Conservation (phyloP, 2,113 vertebrate genomes). For the Gopherus flavomarginatus region DNA sequence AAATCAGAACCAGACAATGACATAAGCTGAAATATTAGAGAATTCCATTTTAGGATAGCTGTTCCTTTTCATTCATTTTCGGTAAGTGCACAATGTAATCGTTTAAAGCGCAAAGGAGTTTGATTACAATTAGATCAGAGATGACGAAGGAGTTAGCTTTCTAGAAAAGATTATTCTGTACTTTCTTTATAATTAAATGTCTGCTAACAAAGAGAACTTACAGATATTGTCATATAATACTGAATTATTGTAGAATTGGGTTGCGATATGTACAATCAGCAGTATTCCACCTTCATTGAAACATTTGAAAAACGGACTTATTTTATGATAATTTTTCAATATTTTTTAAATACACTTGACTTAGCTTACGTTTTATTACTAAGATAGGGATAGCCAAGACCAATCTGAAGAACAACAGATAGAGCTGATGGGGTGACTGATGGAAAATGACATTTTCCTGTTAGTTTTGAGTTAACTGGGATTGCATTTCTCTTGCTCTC, state of each 20-base stretch:
- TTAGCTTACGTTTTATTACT: background rate
- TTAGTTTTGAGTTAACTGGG: background rate
- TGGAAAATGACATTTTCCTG: background rate
- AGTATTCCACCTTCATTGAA: background rate
- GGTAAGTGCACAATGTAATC: background rate
- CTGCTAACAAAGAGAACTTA: background rate
- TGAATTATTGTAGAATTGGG: background rate
- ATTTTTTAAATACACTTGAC: background rate
- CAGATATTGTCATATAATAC: background rate
- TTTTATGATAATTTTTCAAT: background rate
- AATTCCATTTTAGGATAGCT: background rate
- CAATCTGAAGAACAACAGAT: background rate
- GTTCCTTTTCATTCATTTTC: background rate
- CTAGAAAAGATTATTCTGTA: background rate
- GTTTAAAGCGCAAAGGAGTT: background rate
- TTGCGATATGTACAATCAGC: background rate
- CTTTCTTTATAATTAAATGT: background rate
- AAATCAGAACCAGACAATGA: constrained; percentile 8
- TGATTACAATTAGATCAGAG: background rate
- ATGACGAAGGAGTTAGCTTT: background rate
- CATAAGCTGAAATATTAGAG: background rate
- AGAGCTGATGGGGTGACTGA: background rate
- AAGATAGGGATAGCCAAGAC: background rate
- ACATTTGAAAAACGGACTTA: background rate
- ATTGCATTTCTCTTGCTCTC: background rate